Evolutionary conservation across 2,113 vertebrate species (phyloP).

Genomic region (Enhydra lutris): DNA sequence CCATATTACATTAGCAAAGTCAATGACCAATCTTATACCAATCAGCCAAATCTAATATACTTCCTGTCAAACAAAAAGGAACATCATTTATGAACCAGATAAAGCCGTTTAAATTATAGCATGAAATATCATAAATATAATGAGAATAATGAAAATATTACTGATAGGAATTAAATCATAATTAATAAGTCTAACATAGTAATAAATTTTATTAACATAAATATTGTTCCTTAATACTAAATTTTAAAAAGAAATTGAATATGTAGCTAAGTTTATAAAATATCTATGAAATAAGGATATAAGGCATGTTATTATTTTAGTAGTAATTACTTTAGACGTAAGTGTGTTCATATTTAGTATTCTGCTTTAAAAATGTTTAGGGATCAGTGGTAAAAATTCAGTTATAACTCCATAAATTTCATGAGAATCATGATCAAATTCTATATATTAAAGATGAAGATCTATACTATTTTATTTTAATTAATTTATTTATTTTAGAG

Average conservation of each 20-base stretch:
- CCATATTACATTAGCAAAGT: not conserved
- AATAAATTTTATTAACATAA: not conserved
- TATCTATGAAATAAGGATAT: not conserved
- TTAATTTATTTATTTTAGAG: not conserved
- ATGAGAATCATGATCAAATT: not conserved
- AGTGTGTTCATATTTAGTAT: not conserved
- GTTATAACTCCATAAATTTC: not conserved
- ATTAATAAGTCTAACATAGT: not conserved
- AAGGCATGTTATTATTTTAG: not conserved
- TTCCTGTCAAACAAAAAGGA: not conserved
- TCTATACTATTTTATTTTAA: not conserved
- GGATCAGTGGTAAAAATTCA: not conserved
- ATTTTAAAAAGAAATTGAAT: not conserved
- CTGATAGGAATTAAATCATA: not conserved
- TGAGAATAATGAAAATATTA: not conserved
- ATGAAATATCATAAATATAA: not conserved
- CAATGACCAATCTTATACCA: not conserved
- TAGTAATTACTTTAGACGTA: not conserved
- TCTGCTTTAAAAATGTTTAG: not conserved
- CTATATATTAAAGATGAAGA: not conserved
- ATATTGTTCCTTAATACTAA: not conserved
- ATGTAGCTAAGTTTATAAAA: not conserved
- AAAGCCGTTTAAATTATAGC: not conserved
- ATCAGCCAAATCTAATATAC: not conserved
- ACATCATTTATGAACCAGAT: not conserved